Percentiles rank a stretch among this genome's conserved stretches.
Conservation (phyloP, 2,113 vertebrate genomes). For the Aegotheles bennettii region DNA sequence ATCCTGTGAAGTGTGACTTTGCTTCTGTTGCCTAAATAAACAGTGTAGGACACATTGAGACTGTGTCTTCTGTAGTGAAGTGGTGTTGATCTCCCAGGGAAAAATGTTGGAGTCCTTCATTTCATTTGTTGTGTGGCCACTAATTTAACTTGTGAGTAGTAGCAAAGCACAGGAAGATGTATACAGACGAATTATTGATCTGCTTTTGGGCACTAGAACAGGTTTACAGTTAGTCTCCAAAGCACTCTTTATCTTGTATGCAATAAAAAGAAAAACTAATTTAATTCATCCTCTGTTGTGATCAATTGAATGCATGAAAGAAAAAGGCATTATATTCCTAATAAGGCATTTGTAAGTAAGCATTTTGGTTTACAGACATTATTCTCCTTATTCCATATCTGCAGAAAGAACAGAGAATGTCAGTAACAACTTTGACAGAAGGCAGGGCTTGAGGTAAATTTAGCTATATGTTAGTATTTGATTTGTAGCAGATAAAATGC, state of each 20-base stretch:
- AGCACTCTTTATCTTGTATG: constrained; percentile 7
- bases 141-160: constrained; percentile 60
- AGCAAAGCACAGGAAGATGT: constrained; percentile 39
- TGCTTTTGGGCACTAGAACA: constrained; percentile 48
- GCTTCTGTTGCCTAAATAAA: background rate
- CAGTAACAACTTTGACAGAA: background rate
- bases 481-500: background rate
- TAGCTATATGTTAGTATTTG: background rate
- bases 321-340: background rate
- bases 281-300: background rate
- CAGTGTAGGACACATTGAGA: background rate
- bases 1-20: background rate
- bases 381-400: background rate
- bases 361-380: background rate
- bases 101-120: background rate
- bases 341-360: background rate
- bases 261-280: constrained; percentile 41
- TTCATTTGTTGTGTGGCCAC: background rate
- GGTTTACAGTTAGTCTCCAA: constrained; percentile 50
- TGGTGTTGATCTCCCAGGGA: background rate
- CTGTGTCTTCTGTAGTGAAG: background rate
- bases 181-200: constrained; percentile 69
- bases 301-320: constrained; percentile 11
- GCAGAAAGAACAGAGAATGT: background rate
- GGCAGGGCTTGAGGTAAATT: background rate